phyloP scores from a whole-genome alignment of 2,113 vertebrate species.

The Callocephalon fimbriatum region DNA sequence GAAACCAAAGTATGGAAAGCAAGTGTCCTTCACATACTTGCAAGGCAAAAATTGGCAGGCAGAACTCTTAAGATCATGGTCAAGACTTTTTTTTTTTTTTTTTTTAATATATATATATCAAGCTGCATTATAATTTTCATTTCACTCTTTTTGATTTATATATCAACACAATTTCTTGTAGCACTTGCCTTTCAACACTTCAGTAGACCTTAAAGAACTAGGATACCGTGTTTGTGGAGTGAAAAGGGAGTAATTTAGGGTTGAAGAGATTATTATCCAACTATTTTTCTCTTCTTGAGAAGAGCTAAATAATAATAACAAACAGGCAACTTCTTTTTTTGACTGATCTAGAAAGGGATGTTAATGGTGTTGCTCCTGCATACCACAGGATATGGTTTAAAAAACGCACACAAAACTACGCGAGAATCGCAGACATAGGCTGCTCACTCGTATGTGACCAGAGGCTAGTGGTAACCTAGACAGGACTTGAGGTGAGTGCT shows the following conservation, averaged over 20 bases:
- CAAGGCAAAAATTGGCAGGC: not conserved
- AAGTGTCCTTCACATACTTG: not conserved
- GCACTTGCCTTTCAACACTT: not conserved
- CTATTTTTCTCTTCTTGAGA: not conserved
- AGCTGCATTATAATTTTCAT: not conserved
- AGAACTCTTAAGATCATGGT: not conserved
- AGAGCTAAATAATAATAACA: not conserved
- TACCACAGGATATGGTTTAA: not conserved
- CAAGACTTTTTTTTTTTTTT: not conserved
- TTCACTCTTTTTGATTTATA: not conserved
- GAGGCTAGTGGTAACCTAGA: rapidly evolving
- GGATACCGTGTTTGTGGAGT: not conserved
- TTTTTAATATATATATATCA: not conserved
- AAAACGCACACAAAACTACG: rapidly evolving
- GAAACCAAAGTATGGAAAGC: not conserved
- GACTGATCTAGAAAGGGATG: not conserved
- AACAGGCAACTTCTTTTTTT: not conserved
- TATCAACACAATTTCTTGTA: not conserved
- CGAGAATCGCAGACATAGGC: not conserved
- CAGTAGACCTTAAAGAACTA: not conserved
- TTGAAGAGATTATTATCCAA: not conserved
- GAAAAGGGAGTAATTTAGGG: not conserved
- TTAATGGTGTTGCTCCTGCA: not conserved
- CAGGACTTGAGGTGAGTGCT: not conserved
- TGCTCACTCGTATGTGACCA: not conserved